Evolutionary conservation across 2,797 vertebrate genomes (phyloP).

Genomic region (Cephalopachus bancanus): DNA sequence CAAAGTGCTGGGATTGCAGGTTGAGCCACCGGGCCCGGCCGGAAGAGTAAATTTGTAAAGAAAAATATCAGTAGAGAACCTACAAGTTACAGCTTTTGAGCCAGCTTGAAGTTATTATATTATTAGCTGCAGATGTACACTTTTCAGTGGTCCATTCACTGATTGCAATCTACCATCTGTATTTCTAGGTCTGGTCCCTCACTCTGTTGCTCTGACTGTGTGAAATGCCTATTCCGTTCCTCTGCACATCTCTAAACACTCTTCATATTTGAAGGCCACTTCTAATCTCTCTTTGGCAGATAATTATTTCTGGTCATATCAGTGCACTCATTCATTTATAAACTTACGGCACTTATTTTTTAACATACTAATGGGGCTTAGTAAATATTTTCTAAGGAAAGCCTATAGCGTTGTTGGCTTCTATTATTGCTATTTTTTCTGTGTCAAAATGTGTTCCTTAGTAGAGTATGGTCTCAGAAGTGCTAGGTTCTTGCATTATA

Average conservation of each 20-base stretch:
- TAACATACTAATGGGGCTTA: neutral
- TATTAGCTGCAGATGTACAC: neutral
- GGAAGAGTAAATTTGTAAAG: neutral
- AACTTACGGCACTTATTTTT: neutral
- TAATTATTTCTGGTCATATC: neutral
- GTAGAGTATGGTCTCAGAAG: neutral
- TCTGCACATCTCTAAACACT: neutral
- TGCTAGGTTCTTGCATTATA: neutral
- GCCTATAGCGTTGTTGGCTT: neutral
- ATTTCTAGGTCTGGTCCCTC: neutral
- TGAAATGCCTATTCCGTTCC: neutral
- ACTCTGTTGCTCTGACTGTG: fast-evolving
- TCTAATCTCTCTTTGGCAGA: neutral
- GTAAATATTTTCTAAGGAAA: neutral
- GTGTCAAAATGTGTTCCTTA: neutral
- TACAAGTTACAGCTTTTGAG: neutral
- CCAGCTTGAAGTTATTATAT: neutral
- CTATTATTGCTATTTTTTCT: neutral
- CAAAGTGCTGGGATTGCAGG: too few relatives aligned
- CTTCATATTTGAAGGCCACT: neutral
- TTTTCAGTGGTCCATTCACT: neutral
- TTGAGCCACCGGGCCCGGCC: too few relatives aligned
- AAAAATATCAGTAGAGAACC: neutral
- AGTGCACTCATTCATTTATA: neutral
- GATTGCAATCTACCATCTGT: too few relatives aligned